Evolutionary conservation across 2,888 invertebrate genomes (phyloP).

Genomic region (Pseudococcus longispinus): DNA sequence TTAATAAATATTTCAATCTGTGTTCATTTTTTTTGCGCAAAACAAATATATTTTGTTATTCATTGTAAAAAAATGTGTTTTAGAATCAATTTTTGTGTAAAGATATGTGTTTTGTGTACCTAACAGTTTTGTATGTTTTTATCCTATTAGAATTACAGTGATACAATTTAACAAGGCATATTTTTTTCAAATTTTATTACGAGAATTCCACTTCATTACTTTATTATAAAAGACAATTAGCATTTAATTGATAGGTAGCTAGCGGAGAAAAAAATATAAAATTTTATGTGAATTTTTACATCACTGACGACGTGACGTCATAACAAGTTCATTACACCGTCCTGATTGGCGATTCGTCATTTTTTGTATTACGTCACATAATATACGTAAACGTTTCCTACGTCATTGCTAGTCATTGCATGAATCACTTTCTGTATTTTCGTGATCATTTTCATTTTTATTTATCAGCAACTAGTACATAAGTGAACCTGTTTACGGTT

Average conservation of each 20-base stretch:
- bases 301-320: neutral
- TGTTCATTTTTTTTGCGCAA: neutral
- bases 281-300: neutral
- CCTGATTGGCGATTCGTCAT: neutral
- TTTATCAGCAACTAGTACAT: neutral
- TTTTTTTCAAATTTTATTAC: neutral
- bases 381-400: neutral
- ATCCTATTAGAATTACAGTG: neutral
- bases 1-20: neutral
- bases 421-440: no score
- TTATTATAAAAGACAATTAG: no score
- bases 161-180: neutral
- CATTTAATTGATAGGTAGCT: no score
- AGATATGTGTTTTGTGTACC: neutral
- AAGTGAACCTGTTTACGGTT: neutral
- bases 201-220: no score
- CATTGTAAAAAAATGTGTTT: neutral
- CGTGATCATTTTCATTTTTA: neutral
- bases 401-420: neutral
- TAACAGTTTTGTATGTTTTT: neutral
- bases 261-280: no score
- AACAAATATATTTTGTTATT: neutral
- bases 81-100: neutral
- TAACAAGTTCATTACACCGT: neutral
- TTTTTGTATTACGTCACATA: neutral